These are phyloP conservation scores for Zaprionus ghesquierei DNA, from an alignment of 1,140 invertebrate genomes.

Conservation along the genomic window DNA sequence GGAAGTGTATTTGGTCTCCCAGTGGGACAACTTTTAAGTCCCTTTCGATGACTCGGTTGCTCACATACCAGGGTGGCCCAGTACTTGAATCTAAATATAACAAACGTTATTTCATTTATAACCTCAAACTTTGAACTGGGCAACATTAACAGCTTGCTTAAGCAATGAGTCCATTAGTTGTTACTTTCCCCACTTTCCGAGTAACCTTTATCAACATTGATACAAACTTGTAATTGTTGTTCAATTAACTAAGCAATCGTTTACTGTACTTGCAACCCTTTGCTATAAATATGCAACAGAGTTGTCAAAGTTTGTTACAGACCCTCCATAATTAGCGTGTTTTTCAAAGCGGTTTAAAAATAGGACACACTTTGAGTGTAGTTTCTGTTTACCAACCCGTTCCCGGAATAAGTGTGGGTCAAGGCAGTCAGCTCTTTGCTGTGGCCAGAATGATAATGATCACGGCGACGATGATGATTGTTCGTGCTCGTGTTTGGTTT, in stretches of 20 bases:
- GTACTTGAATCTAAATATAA: no score
- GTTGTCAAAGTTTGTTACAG: neutral
- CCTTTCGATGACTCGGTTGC: no score
- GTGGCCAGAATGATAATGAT: constrained; percentile 2
- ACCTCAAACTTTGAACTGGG: neutral
- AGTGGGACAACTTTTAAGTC: no score
- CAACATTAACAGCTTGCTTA: neutral
- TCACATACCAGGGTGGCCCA: no score
- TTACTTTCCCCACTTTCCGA: no score
- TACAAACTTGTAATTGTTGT: neutral
- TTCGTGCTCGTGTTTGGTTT: constrained; percentile 53
- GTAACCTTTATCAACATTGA: neutral
- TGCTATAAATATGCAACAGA: neutral
- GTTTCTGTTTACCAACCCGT: constrained; percentile 21
- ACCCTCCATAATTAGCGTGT: constrained; percentile 3
- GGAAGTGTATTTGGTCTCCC: no score
- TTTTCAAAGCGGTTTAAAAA: neutral
- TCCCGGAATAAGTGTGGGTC: constrained; percentile 46
- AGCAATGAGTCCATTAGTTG: neutral
- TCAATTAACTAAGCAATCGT: neutral
- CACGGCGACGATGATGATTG: constrained; percentile 52
- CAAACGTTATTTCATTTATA: neutral
- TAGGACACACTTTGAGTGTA: neutral
- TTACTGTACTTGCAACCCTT: neutral
- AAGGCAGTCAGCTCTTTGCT: constrained; percentile 50